phyloP scores from a whole-genome alignment of 2,797 vertebrate species.

The Cheracebus regulus region DNA sequence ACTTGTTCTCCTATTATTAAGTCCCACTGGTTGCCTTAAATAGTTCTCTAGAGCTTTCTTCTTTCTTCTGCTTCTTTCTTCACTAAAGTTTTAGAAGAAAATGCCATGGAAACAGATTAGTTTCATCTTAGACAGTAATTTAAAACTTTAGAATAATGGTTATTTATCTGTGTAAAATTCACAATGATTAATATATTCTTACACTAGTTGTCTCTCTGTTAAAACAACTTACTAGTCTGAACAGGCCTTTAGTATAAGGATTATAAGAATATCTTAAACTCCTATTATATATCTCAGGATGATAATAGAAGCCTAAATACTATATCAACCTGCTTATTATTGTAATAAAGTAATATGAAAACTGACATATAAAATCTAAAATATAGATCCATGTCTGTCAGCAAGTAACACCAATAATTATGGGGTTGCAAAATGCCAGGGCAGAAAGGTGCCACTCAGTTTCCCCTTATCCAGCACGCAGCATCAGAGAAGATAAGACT shows the following conservation, averaged over 20 bases:
- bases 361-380: background rate
- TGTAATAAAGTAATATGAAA: background rate
- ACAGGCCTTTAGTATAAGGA: conserved; percentile 11
- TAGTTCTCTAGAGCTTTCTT: conserved; percentile 13
- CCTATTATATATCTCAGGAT: background rate
- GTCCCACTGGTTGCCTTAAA: background rate
- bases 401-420: background rate
- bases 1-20: conserved; percentile 41
- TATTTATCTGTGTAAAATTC: conserved; percentile 36
- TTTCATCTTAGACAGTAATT: conserved; percentile 36
- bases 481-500: background rate
- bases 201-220: background rate
- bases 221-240: background rate
- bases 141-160: conserved; percentile 43
- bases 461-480: background rate
- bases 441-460: background rate
- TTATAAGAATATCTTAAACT: background rate
- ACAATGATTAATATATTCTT: conserved; percentile 18
- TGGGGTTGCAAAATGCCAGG: background rate
- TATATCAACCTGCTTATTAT: background rate
- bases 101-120: conserved; percentile 24
- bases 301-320: background rate
- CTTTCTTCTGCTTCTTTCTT: conserved; percentile 17
- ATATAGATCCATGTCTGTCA: background rate
- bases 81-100: conserved; percentile 48